These are phyloP conservation scores for Oscarella lobularis DNA, from an alignment of 37 sponge, comb jelly and placozoan genomes.

Conservation along the genomic window DNA sequence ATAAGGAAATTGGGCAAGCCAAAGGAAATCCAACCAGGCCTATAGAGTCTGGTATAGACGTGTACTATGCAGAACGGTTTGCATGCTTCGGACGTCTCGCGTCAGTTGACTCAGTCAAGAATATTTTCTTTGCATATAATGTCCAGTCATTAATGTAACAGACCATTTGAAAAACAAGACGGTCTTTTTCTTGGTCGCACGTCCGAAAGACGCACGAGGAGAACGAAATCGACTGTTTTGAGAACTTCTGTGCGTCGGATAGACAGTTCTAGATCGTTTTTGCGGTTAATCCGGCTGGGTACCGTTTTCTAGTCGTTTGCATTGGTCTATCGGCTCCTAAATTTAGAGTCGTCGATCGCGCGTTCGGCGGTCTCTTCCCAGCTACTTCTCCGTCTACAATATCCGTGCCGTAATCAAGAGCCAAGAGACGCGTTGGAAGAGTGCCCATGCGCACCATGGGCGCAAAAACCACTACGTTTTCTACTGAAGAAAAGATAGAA, in stretches of 20 bases:
- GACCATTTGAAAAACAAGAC: constrained; percentile 90
- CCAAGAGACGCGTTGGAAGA: constrained; percentile 70
- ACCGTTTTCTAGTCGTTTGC: constrained; percentile 26
- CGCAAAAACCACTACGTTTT: constrained; percentile 68
- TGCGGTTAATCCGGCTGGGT: no score
- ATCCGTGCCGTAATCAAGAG: constrained; percentile 84
- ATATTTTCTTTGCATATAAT: no score
- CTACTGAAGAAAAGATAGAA: no score
- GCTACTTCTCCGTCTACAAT: constrained; percentile 83
- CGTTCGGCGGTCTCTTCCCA: neutral
- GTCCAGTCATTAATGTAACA: no score
- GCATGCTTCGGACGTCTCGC: no score
- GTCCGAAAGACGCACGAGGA: constrained; percentile 72
- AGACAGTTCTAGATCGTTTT: neutral
- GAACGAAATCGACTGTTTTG: constrained; percentile 73
- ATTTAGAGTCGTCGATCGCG: no score
- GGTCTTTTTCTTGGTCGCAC: constrained; percentile 47
- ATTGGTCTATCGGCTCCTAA: constrained; percentile 82
- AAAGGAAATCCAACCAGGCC: no score
- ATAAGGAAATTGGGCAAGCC: no score
- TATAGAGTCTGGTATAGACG: no score
- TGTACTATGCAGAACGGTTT: no score
- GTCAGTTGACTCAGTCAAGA: no score
- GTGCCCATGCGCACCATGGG: constrained; percentile 97
- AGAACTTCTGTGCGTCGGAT: constrained; percentile 36